Base-by-base conservation (phyloP, 1,140 invertebrate genomes). In the Centruroides vittatus region DNA sequence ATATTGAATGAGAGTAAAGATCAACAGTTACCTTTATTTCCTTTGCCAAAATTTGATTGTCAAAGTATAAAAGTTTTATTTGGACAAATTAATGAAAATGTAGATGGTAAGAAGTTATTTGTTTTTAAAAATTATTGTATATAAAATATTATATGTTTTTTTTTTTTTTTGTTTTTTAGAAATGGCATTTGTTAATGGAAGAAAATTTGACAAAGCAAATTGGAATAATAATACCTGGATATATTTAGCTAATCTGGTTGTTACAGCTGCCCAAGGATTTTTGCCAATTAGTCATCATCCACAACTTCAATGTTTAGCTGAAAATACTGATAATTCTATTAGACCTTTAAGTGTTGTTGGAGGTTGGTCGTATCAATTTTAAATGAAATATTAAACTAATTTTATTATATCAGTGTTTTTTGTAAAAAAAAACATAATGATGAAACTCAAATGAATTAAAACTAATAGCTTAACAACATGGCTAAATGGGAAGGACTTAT, bases 241-340 rank as follows among this genome's bases (percentile, higher is more conserved):
- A 59, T 83, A 82, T 69, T 78, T 93, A 46, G 89, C 93, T 73
- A 85, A 92, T 73, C 80, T 84, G 70, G 69, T 90, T 5, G 78
- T 90, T 3, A 78, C 82, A 49, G 83, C 86, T 63, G 83, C 82
- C 3, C 80, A 82, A 60, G 82, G 82, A 41, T 76, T 76, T n/a
- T 73, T 81, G 13, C 83, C 86, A 4, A 81, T 88, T 75, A 80
- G 86, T 57, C 89, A 89, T 71, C 86, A 85, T 68, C 86, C 88
- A 3, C 81, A 84, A 1, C 72, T 85, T 12, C 82, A 84, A 60
- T 74, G 90, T 13, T 88, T 85, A 67, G 73, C 69, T 35, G 67
- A 70, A 55, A 65, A 60, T 47, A 84, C 82, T 58, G 80, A 85
- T 62, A 85, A 85, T 69, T 82, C 79, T 58, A 73, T 72, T 13